Evolutionary conservation across 2,113 vertebrate genomes (phyloP).

Genomic region (Meriones unguiculatus): DNA sequence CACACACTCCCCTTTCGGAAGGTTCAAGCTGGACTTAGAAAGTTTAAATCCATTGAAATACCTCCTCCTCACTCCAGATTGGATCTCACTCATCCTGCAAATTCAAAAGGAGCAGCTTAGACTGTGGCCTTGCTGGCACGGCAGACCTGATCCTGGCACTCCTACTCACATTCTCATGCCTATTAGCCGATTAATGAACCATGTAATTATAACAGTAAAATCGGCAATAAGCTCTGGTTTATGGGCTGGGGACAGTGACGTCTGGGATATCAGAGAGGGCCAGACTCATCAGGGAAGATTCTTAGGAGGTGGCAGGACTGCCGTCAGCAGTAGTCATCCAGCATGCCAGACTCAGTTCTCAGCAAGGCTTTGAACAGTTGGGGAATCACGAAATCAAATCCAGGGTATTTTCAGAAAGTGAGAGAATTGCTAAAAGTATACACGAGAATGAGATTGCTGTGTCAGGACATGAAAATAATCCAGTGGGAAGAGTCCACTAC

Average conservation of each 20-base stretch:
- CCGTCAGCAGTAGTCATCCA: not conserved
- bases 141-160: not conserved
- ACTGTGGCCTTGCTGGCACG: not conserved
- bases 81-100: not conserved
- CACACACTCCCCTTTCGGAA: not conserved
- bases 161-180: not conserved
- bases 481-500: not conserved
- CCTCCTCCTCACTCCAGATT: not conserved
- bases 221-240: not conserved
- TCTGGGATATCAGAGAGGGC: not conserved
- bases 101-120: not conserved
- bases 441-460: not conserved
- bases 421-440: slow-evolving; percentile 27
- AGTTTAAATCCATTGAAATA: not conserved
- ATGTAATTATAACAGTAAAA: not conserved
- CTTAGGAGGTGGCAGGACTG: not conserved
- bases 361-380: slow-evolving; percentile 34
- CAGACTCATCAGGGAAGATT: not conserved
- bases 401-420: slow-evolving; percentile 56
- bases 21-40: not conserved
- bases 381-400: slow-evolving; percentile 2
- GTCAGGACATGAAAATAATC: slow-evolving; percentile 9
- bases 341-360: not conserved
- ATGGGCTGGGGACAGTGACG: not conserved
- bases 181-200: not conserved